Percentiles rank a stretch among this genome's conserved stretches.
These are phyloP conservation scores for Pollimyrus isidori DNA, from an alignment of 2,113 vertebrate species.

Conservation along the genomic window DNA sequence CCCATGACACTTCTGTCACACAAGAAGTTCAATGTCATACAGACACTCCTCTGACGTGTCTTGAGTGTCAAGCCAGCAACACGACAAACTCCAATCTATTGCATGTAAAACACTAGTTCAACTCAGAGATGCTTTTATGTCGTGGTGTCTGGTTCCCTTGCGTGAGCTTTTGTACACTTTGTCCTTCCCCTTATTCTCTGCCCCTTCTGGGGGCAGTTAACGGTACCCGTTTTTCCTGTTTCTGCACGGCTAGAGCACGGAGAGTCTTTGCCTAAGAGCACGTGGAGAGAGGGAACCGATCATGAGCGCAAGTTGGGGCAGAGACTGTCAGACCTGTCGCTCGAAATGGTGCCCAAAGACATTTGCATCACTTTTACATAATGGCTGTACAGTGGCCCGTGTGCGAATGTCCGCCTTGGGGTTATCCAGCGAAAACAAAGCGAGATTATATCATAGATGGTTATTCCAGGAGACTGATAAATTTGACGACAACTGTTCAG, in stretches of 20 bases:
- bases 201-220: background rate
- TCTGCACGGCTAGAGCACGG: conserved; percentile 20
- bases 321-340: background rate
- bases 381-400: background rate
- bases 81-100: background rate
- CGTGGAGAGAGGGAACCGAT: background rate
- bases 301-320: no score
- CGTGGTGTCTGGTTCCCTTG: background rate
- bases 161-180: background rate
- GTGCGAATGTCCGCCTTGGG: background rate
- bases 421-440: background rate
- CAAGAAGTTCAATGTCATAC: background rate
- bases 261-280: background rate
- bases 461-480: background rate
- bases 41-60: background rate
- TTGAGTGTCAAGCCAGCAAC: background rate
- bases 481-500: background rate
- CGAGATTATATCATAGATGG: background rate
- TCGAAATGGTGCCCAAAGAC: background rate
- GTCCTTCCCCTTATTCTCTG: background rate
- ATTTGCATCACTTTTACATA: conserved; percentile 10
- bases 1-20: background rate
- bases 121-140: background rate
- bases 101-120: background rate
- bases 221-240: conserved; percentile 48